Percentiles rank a stretch among this genome's conserved stretches.
Evolutionary conservation across 2,797 vertebrate genomes (phyloP).

Genomic region (Glossophaga mutica): DNA sequence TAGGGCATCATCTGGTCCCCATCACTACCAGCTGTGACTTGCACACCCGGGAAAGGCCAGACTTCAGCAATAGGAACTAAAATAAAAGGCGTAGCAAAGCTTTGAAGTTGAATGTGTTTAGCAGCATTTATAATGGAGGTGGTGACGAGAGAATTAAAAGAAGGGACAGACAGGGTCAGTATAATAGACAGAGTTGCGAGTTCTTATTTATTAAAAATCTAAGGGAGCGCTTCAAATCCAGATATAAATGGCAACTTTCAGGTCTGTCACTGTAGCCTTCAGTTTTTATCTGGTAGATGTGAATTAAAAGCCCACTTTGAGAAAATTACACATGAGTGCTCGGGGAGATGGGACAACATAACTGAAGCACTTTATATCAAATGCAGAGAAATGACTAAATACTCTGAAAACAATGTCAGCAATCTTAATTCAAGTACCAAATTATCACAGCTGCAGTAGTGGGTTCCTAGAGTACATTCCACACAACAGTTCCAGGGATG

Average conservation of each 20-base stretch:
- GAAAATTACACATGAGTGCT: not conserved
- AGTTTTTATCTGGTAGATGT: not conserved
- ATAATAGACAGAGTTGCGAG: not conserved
- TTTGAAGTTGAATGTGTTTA: slow-evolving; percentile 71
- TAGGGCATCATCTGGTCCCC: slow-evolving; percentile 73
- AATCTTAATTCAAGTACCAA: not conserved
- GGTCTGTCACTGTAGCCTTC: not conserved
- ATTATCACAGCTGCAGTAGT: not conserved
- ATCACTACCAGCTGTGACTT: slow-evolving; percentile 74
- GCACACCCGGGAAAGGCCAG: slow-evolving; percentile 61
- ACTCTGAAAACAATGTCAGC: slow-evolving; percentile 3
- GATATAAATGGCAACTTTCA: not conserved
- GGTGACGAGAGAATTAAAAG: slow-evolving; percentile 49
- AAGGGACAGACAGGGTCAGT: not conserved
- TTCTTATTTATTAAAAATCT: not conserved
- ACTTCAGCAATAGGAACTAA: slow-evolving; percentile 58
- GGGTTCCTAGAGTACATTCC: not conserved
- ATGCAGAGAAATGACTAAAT: not conserved
- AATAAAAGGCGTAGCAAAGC: slow-evolving; percentile 57
- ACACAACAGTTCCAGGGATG: not conserved
- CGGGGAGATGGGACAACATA: not conserved
- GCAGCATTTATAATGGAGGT: slow-evolving; percentile 63
- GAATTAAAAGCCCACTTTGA: slow-evolving; percentile 16
- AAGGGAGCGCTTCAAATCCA: slow-evolving; percentile 14
- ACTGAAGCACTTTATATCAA: not conserved